Percentiles rank a stretch among this genome's conserved stretches.
Conservation (phyloP, 2,113 vertebrate species). For the Notarius lentiginosus region DNA sequence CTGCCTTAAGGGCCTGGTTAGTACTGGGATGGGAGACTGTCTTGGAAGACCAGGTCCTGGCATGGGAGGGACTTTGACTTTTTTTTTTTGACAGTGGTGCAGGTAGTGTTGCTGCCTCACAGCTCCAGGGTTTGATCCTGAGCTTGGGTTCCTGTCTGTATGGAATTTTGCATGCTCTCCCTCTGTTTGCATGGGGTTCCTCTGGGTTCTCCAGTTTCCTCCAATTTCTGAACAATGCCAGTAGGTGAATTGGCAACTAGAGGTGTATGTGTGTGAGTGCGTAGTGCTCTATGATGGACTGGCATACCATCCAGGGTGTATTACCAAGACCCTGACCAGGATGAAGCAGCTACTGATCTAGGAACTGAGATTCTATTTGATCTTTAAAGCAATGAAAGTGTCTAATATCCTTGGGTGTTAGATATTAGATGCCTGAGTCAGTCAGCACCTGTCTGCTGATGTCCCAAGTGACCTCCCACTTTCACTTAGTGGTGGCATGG, state of each 20-base stretch:
- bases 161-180: neutral
- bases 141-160: neutral
- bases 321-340: neutral
- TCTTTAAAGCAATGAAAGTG: neutral
- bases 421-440: neutral
- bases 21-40: too few species aligned
- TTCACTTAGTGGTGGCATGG: too few species aligned
- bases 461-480: constrained; percentile 14
- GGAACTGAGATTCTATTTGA: neutral
- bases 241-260: neutral
- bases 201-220: neutral
- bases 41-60: too few species aligned
- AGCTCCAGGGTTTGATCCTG: neutral
- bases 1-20: too few species aligned
- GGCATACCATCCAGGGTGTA: neutral
- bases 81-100: neutral
- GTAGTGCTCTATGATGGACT: neutral
- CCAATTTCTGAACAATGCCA: neutral
- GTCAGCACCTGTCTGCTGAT: constrained; percentile 11
- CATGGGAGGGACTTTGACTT: too few species aligned
- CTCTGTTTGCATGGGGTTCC: neutral
- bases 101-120: neutral
- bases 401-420: neutral
- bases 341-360: neutral
- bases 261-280: neutral